phyloP scores from a whole-genome alignment of 1,140 invertebrate genomes.

The Stratiolaelaps scimitus region DNA sequence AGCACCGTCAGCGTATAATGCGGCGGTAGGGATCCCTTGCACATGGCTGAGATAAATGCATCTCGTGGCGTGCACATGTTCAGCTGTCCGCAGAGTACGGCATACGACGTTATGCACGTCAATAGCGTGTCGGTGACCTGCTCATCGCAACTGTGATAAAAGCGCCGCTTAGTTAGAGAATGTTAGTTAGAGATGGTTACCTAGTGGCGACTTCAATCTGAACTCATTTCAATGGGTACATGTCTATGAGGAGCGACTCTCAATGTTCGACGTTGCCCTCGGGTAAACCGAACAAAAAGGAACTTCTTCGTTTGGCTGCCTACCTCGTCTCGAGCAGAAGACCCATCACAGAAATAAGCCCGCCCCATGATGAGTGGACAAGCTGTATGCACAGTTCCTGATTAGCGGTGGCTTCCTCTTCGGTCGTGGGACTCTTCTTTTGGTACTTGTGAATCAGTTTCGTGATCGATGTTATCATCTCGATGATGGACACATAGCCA shows the following conservation, averaged over 20 bases:
- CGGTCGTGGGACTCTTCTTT: constrained; percentile 37
- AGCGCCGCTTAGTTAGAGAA: constrained; percentile 28
- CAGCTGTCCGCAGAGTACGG: constrained; percentile 60
- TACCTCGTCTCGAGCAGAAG: constrained; percentile 80
- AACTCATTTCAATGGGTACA: too few species aligned
- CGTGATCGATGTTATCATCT: constrained; percentile 23
- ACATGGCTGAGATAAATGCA: constrained; percentile 83
- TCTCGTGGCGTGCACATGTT: constrained; percentile 62
- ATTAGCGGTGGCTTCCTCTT: constrained; percentile 26
- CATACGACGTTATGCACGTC: constrained; percentile 75
- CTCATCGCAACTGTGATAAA: constrained; percentile 65
- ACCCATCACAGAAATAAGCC: constrained; percentile 73
- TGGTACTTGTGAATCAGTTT: constrained; percentile 30
- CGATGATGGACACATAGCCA: constrained; percentile 57
- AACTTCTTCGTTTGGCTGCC: background rate
- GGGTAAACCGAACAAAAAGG: too few species aligned
- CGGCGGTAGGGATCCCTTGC: constrained; percentile 82
- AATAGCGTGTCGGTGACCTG: constrained; percentile 71
- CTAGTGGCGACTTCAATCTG: too few species aligned
- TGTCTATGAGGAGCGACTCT: too few species aligned
- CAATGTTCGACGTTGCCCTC: too few species aligned
- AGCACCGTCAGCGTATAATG: constrained; percentile 84
- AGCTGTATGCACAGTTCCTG: constrained; percentile 48
- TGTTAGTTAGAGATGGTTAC: too few species aligned
- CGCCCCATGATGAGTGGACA: constrained; percentile 89